Conservation (phyloP, 1,140 invertebrate species). For the Aphidius gifuensis region DNA sequence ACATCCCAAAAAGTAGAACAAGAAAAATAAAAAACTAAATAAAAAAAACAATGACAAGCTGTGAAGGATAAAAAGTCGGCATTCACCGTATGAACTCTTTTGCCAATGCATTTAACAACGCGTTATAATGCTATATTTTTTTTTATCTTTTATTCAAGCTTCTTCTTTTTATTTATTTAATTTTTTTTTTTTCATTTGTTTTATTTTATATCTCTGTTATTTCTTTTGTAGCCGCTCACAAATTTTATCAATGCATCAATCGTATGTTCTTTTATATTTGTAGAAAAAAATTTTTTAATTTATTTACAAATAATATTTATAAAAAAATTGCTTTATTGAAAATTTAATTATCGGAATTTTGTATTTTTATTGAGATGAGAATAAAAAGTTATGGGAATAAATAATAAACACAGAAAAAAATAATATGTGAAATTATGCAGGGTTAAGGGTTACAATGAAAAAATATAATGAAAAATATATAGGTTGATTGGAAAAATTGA, state of each 20-base stretch:
- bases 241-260: constrained; percentile 42
- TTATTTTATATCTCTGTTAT: too few relatives aligned
- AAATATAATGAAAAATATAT: constrained; percentile 46
- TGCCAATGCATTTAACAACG: constrained; percentile 30
- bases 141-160: constrained; percentile 39
- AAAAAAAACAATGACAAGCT: constrained; percentile 5
- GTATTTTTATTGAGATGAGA: too few relatives aligned
- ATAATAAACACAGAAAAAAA: constrained; percentile 5
- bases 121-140: constrained; percentile 28
- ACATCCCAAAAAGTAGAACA: not conserved
- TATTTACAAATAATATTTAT: too few relatives aligned
- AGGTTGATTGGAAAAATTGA: constrained; percentile 54
- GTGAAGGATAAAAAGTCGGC: not conserved
- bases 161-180: constrained; percentile 19
- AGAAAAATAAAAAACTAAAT: constrained; percentile 1
- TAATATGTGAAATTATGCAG: constrained; percentile 14
- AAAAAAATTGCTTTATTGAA: not conserved
- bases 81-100: constrained; percentile 12
- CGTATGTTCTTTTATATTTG: not conserved
- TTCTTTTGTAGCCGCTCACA: constrained; percentile 17
- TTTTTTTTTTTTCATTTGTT: too few relatives aligned
- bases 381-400: too few relatives aligned
- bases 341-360: too few relatives aligned
- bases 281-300: too few relatives aligned
- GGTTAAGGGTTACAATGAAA: constrained; percentile 35